Evolutionary conservation across 2,888 invertebrate genomes (phyloP), one percentile per base, ranked within the genome.

Genomic region (Plebejus anna): DNA sequence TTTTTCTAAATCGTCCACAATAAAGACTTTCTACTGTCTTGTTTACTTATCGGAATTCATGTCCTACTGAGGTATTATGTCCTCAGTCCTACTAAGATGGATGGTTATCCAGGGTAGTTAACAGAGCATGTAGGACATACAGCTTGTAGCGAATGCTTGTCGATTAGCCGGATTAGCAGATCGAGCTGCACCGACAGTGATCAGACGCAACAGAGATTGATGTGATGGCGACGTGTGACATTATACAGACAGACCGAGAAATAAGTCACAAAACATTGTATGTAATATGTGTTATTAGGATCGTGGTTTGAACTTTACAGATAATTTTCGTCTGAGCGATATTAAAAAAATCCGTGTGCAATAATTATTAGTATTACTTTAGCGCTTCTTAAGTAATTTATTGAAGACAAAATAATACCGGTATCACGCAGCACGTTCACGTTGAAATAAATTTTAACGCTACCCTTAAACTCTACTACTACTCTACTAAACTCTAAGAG

Each of bases 101-200:
- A 22, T 59, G 57, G n/a, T 0, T 59, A 22, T 59, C 61, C 22
- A 9, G 4, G 22, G 11, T 61, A 61, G 61, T 57, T 59, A 59
- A 59, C 59, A 59, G 22, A 59, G 59, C 59, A 61, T 61, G 61
- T 61, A 61, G 61, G 22, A 61, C 61, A 61, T 61, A 61, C 22
- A 61, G 9, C 22, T 22, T 22, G 57, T 57, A 57, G 22, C 9
- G 61, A 22, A 72, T 51, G 72, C 11, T 51, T 47, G 47, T 47
- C 47, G 47, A 72, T 28, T 72, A 22, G 22, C 7, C 47, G 28
- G 47, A 72, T 72, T 47, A 72, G 51, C 72, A 70, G 70, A 38
- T 70, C 16, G 28, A 47, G 42, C 47, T 51, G 28, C 28, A 72
- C 16, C 11, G 13, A 47, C 51, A 22, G 51, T 72, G 42, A 72